Base-by-base conservation (phyloP, 2,113 vertebrate genomes). In the Setophaga kirtlandii region DNA sequence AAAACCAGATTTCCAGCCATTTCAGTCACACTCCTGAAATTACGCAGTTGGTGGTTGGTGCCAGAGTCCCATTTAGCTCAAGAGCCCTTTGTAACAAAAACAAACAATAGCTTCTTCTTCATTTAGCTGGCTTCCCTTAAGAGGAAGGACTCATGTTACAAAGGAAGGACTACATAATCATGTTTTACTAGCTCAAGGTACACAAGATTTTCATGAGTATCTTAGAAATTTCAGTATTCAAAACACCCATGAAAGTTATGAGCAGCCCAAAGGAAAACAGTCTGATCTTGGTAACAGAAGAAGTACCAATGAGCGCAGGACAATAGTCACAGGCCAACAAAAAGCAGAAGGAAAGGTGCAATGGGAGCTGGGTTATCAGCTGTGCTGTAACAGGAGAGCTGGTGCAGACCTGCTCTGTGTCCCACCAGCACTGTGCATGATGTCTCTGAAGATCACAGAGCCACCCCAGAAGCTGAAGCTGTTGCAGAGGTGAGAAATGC, bases 71-170 rank as follows among this genome's bases (percentile, higher is more conserved):
- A 53, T 92, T 93, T 93, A 73, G 64, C 62, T 89, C 77, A 91
- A 94, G n/a, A 91, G 53, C 35, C 55, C 81, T 92, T 93, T 83
- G 39, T 91, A 90, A 74, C n/a, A 94, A 52, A 65, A 87, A 64
- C 56, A 84, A 89, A 94, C 93, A 93, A 95, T 50, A 77, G 85
- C 68, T 89, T 46, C 65, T 87, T 94, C 87, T 93, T 95, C 39
- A 42, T 78, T 95, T 89, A 62, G 85, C 49, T 33, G 81, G 37
- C 58, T 94, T 91, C 55, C 49, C 44, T 56, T 68, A 64, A 73
- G 90, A 93, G 74, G 87, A 94, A 95, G 87, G 84, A 79, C 62
- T 94, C 83, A n/a, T 49, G 44, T 93, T 82, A 83, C 77, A 96
- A 69, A 82, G 77, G 58, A 85, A 84, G 64, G 41, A 41, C 39